A percentile compares a stretch with the other conserved stretches of the same genome.
Evolutionary conservation across 2,888 invertebrate species (phyloP).

Genomic region (Amaurobius ferox): DNA sequence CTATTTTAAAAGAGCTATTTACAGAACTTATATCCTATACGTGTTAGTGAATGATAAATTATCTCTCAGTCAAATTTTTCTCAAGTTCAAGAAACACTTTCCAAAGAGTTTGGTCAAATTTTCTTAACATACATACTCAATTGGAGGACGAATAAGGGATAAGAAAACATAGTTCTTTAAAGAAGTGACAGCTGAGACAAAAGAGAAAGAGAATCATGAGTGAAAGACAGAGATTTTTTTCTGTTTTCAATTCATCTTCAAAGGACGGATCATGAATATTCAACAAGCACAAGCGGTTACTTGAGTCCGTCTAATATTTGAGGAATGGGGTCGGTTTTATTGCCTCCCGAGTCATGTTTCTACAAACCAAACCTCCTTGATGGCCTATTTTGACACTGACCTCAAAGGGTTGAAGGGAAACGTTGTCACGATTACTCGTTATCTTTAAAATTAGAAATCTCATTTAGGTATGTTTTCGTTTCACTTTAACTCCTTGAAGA

Average conservation of each 20-base stretch:
- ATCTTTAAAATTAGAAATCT: slow-evolving; percentile 21
- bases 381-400: slow-evolving; percentile 66
- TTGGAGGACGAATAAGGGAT: no score
- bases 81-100: no score
- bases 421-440: slow-evolving; percentile 9
- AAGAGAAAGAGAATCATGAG: slow-evolving; percentile 13
- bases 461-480: background rate
- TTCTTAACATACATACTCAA: no score
- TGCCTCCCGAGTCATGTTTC: slow-evolving; percentile 40
- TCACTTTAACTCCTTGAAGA: background rate
- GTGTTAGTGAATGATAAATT: no score
- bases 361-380: slow-evolving; percentile 41
- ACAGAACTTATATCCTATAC: no score
- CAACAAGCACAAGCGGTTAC: background rate
- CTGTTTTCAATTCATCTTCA: background rate
- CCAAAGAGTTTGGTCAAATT: no score
- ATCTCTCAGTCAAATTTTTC: no score
- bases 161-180: no score
- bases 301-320: slow-evolving; percentile 17
- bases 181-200: no score
- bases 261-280: slow-evolving; percentile 21
- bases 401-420: slow-evolving; percentile 46
- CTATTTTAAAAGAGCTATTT: no score
- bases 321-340: slow-evolving; percentile 52
- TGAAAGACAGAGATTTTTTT: slow-evolving; percentile 26